Conservation (phyloP, 2,888 invertebrate species). For the Noctua comes region DNA sequence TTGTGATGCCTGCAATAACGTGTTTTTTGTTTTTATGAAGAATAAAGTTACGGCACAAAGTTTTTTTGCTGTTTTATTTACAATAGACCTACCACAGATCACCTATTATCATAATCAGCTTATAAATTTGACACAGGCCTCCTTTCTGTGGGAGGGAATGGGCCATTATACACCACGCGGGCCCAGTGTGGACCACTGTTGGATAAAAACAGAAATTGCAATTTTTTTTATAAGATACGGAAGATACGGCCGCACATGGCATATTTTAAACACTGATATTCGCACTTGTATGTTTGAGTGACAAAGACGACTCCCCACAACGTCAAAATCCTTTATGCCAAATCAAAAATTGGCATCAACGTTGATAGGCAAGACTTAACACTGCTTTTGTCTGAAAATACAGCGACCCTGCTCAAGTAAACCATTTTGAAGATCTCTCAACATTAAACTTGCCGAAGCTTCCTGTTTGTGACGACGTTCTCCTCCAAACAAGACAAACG, state of each 20-base stretch:
- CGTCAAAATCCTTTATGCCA: no score
- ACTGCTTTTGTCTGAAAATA: no score
- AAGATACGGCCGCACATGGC: neutral
- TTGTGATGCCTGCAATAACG: slow-evolving; percentile 81
- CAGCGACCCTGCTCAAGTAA: no score
- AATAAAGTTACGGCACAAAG: slow-evolving; percentile 86
- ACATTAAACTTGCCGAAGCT: no score
- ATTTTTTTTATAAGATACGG: neutral
- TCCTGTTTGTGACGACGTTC: no score
- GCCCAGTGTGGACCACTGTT: neutral
- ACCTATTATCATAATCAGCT: neutral
- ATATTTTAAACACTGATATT: neutral
- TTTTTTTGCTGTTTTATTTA: slow-evolving; percentile 56
- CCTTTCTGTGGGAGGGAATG: neutral
- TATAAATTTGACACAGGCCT: neutral
- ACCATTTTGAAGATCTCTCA: no score
- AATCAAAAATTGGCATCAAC: no score
- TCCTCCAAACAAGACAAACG: no score
- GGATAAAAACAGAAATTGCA: neutral
- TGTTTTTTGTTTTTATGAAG: slow-evolving; percentile 83
- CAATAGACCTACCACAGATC: neutral
- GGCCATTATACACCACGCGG: neutral
- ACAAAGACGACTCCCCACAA: no score
- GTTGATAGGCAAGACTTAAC: no score
- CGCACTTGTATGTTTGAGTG: no score